Conservation (phyloP, 2,888 invertebrate genomes). For the Euclidia mi region DNA sequence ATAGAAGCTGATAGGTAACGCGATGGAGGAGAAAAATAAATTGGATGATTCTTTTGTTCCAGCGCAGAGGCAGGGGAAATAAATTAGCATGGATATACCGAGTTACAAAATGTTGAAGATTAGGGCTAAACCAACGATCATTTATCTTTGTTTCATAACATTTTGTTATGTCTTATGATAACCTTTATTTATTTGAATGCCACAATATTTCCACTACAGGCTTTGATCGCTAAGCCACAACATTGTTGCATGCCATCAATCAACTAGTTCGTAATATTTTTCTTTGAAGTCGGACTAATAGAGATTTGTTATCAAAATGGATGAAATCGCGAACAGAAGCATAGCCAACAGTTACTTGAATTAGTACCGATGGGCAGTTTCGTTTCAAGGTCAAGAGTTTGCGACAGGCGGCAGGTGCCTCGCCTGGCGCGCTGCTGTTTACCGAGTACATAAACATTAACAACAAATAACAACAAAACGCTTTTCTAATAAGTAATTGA, state of each 20-base stretch:
- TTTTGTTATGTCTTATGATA: slow-evolving; percentile 1
- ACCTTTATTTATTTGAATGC: no score
- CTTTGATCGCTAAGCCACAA: no score
- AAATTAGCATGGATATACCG: no score
- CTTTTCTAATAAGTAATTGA: slow-evolving; percentile 60
- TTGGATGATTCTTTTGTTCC: no score
- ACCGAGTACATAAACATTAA: slow-evolving; percentile 46
- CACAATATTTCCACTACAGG: no score
- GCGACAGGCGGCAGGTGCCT: slow-evolving; percentile 7
- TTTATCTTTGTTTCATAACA: no score
- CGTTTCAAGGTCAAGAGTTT: slow-evolving; percentile 40
- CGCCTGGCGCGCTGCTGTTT: slow-evolving; percentile 16
- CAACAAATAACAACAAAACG: slow-evolving; percentile 52
- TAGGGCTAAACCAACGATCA: no score
- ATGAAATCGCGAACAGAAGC: slow-evolving; percentile 58
- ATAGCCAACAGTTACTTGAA: slow-evolving; percentile 60
- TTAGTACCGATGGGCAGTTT: slow-evolving; percentile 35
- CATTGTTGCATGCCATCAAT: slow-evolving; percentile 4
- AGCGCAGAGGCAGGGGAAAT: no score
- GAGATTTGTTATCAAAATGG: slow-evolving; percentile 42
- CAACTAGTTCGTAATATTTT: slow-evolving; percentile 3
- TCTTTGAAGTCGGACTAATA: slow-evolving; percentile 32
- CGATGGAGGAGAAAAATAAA: no score
- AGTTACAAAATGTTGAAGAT: no score
- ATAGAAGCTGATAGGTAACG: no score